Evolutionary conservation across 2,113 vertebrate species (phyloP), one percentile per base, ranked within the genome.

Genomic region (Crotalus horridus): DNA sequence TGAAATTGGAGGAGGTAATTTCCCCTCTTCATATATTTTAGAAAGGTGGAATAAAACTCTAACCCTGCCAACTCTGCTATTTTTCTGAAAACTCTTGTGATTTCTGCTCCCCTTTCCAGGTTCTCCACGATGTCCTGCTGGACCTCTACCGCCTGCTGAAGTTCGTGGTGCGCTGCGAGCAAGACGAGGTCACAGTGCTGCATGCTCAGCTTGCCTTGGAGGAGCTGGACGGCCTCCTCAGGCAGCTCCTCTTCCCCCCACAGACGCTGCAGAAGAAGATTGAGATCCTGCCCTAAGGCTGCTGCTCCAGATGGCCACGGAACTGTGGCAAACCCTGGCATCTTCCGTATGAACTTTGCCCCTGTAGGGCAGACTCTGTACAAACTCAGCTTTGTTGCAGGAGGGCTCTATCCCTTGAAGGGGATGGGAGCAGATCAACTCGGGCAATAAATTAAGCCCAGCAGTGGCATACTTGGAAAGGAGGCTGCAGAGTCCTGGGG

Each of bases 71-170:
- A 61, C 9, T 11, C 59, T 11, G 61, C 26, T 13, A 4, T 64
- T 64, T n/a, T 69, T 6, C 64, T 69, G 29, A 15, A n/a, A 15
- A n/a, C 48, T 13, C 4, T 12, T n/a, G 12, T 3, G 1, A 4
- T 43, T 74, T 10, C 33, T 7, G 33, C 87, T 24, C 17, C 64
- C 93, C 59, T 12, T 1, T 21, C 58, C 96, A 98, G 98, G 97
- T 98, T 91, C 97, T 99, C 92, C 94, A 3, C n/a, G 98, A 99
- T 0, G 98, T 99, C 21, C 96, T 99, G 94, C 95, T 97, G 97
- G 99, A 99, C 56, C 98, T 99, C 91, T 99, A 99, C 97, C 98
- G 98, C 51, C 98, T 99, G 94, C 97, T 99, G 93, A 99, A 99
- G 97, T 98, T 97, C 26, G 98, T 98, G 92, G 97, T 96, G 23